Evolutionary conservation across 2,888 invertebrate genomes (phyloP).

Genomic region (Ormyrus labotus): DNA sequence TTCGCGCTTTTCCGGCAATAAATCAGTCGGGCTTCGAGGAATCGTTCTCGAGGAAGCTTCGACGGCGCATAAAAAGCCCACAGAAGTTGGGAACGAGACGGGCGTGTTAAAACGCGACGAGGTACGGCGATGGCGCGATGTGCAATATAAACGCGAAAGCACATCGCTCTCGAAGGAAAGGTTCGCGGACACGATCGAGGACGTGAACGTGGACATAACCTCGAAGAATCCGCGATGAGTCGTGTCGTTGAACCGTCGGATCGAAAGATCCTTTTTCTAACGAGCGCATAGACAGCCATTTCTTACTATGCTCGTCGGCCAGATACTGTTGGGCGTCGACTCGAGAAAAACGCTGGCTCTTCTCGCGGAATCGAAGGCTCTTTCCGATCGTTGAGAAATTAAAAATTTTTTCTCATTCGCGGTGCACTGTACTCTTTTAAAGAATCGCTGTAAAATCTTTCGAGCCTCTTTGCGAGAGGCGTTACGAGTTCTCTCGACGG

Average conservation of each 20-base stretch:
- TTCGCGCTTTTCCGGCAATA: not conserved
- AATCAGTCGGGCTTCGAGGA: not conserved
- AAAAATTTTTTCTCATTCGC: no score
- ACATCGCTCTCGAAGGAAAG: not conserved
- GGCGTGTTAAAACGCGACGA: not conserved
- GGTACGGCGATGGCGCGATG: not conserved
- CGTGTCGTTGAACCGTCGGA: conserved; percentile 32
- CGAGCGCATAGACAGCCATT: no score
- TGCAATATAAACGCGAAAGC: not conserved
- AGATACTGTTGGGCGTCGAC: conserved; percentile 14
- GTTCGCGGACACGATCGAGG: conserved; percentile 34
- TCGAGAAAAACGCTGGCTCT: not conserved
- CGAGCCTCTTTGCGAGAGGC: no score
- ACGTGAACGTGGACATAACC: conserved; percentile 35
- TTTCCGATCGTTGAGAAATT: no score
- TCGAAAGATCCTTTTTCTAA: not conserved
- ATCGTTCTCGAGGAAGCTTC: not conserved
- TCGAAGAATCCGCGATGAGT: conserved; percentile 7
- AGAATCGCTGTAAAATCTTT: no score
- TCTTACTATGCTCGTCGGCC: not conserved
- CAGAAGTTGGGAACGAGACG: not conserved
- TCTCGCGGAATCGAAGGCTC: no score
- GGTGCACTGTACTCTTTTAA: no score
- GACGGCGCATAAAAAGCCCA: not conserved
- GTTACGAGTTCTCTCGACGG: no score